Conservation (phyloP, 2,113 vertebrate genomes). For the Antidorcas marsupialis region DNA sequence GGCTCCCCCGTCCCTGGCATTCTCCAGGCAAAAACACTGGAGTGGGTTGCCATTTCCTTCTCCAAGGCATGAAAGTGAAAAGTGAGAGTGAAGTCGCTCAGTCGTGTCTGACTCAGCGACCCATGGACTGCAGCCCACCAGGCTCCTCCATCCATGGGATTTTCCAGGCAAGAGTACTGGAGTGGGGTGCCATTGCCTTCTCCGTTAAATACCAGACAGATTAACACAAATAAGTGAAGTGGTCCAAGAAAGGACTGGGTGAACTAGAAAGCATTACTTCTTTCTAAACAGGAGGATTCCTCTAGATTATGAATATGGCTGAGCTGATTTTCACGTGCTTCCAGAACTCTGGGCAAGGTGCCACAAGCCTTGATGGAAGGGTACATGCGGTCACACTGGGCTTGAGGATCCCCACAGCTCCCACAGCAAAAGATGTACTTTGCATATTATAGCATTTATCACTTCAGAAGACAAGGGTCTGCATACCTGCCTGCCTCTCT, state of each 20-base stretch:
- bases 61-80: too few relatives aligned
- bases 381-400: rapidly evolving
- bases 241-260: background rate
- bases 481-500: background rate
- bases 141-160: too few relatives aligned
- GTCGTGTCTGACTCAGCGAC: too few relatives aligned
- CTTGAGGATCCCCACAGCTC: background rate
- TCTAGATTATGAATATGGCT: background rate
- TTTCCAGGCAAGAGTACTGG: too few relatives aligned
- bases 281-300: background rate
- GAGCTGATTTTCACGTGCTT: background rate
- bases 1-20: too few relatives aligned
- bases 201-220: background rate
- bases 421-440: background rate
- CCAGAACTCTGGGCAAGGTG: background rate
- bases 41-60: too few relatives aligned
- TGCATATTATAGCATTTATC: background rate
- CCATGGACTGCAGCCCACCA: too few relatives aligned
- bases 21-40: too few relatives aligned
- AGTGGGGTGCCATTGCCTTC: too few relatives aligned
- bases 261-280: background rate
- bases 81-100: too few relatives aligned
- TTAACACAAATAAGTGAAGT: background rate
- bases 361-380: background rate
- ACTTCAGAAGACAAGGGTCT: background rate